Evolutionary conservation across 2,113 vertebrate species (phyloP), one percentile per base, ranked within the genome.

Genomic region (Strix aluco): DNA sequence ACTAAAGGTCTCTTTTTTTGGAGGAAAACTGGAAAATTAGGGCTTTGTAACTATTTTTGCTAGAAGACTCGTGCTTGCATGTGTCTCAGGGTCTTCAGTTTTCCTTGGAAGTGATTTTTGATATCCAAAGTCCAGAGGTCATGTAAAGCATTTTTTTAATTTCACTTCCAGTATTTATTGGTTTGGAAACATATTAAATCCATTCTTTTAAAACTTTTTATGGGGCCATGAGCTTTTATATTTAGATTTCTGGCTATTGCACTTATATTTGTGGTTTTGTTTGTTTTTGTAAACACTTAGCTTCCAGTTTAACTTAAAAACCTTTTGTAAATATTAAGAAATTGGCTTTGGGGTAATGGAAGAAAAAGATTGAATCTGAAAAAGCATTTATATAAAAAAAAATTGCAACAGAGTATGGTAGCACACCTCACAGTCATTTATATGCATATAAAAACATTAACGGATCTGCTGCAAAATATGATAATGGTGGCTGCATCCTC

Each of bases 11-110:
- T 97, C 74, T 96, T 94, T 96, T 94, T 84, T 95, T 92, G 84
- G 94, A 96, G 94, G 88, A 96, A 98, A 97, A 98, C 97, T 97
- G 96, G 96, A 98, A 98, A 95, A 95, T 90, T 90, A 93, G 91
- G 92, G 83, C 72, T 97, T 96, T 95, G 66, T 90, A 97, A 91
- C 78, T 97, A 92, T 94, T 98, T 98, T 97, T 96, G 94, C 96
- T 96, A 96, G 97, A 97, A 97, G 97, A 97, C 95, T 97, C 90
- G 22, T 97, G 93, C 70, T 94, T 95, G 95, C 95, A 95, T 93
- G 85, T 94, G 89, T 97, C 94, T 97, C 95, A 96, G 97, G 96
- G 94, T 97, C 95, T 97, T 97, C 86, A 96, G 91, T 97, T 97
- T 97, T 97, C 96, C 88, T 97, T 96, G 96, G 96, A 95, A 94